Percentiles rank a stretch among this genome's conserved stretches.
These are phyloP conservation scores for Abscondita cerata DNA, from an alignment of 2,888 invertebrate genomes.

Conservation along the genomic window DNA sequence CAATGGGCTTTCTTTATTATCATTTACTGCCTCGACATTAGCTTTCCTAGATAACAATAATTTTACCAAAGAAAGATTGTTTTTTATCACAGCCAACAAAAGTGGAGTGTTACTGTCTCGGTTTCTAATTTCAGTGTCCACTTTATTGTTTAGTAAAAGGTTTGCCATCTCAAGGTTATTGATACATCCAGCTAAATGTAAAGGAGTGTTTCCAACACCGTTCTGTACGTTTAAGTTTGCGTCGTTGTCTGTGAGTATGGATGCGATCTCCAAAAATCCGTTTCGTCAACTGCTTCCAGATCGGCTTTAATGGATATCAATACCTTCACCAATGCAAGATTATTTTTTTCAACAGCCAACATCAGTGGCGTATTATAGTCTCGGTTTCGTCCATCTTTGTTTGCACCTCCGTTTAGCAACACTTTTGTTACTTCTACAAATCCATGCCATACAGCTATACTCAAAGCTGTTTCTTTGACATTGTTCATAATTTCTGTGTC, in stretches of 20 bases:
- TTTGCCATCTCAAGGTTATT: no score
- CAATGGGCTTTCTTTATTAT: no score
- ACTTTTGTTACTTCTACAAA: background rate
- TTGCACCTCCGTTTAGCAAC: background rate
- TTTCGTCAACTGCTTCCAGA: background rate
- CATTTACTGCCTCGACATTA: no score
- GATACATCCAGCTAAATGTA: background rate
- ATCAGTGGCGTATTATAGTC: background rate
- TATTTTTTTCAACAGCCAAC: background rate
- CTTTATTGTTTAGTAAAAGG: no score
- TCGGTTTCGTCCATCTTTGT: background rate
- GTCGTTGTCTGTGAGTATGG: background rate
- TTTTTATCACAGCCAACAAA: background rate
- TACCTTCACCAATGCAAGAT: background rate
- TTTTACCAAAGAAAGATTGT: no score
- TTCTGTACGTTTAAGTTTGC: background rate
- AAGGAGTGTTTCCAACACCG: background rate
- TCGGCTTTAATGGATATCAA: background rate
- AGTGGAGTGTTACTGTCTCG: background rate
- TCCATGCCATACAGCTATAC: background rate
- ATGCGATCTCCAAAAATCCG: background rate
- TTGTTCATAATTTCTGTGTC: background rate
- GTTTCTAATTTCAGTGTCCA: background rate
- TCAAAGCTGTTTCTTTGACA: background rate
- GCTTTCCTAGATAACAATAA: no score